Evolutionary conservation across 2,797 vertebrate species (phyloP), one percentile per base, ranked within the genome.

Genomic region (Siniperca scherzeri): DNA sequence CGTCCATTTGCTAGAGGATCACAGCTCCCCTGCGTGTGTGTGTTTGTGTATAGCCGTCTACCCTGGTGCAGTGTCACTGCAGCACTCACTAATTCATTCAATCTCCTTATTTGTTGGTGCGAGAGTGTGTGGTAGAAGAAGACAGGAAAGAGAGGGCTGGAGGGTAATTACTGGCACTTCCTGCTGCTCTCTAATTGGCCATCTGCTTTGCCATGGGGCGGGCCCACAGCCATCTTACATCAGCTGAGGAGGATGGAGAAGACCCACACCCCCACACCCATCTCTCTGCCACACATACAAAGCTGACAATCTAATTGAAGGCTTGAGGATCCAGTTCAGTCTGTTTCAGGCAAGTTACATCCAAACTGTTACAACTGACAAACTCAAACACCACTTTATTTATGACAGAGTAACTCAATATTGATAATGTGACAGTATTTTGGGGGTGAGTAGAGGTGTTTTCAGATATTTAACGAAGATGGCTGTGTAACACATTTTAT

Each of bases 151-250:
- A 93, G 84, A 89, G 71, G 81, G 87, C 91, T 91, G 83, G 85
- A 89, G 91, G 93, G 89, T 90, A 93, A 95, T 94, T 93, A 94
- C 90, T 88, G 91, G 80, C 89, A 95, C 94, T 94, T 94, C 92
- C 95, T 94, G 93, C 94, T 94, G 93, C 88, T 94, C 87, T 93
- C 93, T 94, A 94, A 95, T 95, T 95, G 94, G 94, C 93, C 95
- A 95, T 95, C 95, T 96, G 95, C 93, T 91, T 88, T 77, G 88
- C 93, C 89, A 87, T 80, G 90, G 92, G 94, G 93, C 84, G 93
- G 92, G 85, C 92, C 91, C 44, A 90, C 83, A 90, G 91, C 90
- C 90, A 91, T 91, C 88, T 94, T 92, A 93, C 83, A 91, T 91
- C 92, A 92, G 88, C 83, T 85, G 85, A 77, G 78, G 66, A 87